Evolutionary conservation across 2,113 vertebrate species (phyloP), one percentile per base, ranked within the genome.

Genomic region (Xenotilapia flavipinnis): DNA sequence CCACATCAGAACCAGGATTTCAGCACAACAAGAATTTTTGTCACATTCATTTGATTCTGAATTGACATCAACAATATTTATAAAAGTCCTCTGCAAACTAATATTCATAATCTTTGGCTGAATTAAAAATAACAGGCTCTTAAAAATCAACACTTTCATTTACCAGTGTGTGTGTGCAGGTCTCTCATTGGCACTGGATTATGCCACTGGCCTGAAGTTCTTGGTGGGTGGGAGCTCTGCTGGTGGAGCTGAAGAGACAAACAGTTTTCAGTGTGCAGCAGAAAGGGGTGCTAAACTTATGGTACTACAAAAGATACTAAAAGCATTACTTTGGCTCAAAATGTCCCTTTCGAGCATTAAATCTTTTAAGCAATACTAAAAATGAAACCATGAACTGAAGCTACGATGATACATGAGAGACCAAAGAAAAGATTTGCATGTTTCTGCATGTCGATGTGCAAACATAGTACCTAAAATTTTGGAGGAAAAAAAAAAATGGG

Each of bases 191-290:
- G 92, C 79, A 95, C 87, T 12, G 92, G 77, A 80, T 87, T 90
- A 80, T 96, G 96, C 91, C 93, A 94, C 17, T 91, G 94, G 10
- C 89, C 95, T 2, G 92, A 89, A 40, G 86, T 75, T 88, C 91
- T 93, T 87, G 95, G 96, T 68, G 96, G 90, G 33, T 94, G 94
- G 40, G 95, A 95, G 85, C 73, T 96, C 91, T 96, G 96, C 93
- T 96, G 97, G 93, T 97, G 97, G 75, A 97, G 94, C 97, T 97
- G 80, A 10, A 80, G 45, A 87, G 19, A 92, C 4, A 88, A 47
- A 31, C 14, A 33, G 12, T 21, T 12, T 54, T 94, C 23, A 92
- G 2, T 17, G 13, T 10, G 80, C 11, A 81, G 19, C 9, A 42
- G 12, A 60, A n/a, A 9, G 13, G 10, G 47, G 54, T 9, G 2